Evolutionary conservation across 2,888 invertebrate species (phyloP), one percentile per base, ranked within the genome.

Genomic region (Cheilosia urbana): DNA sequence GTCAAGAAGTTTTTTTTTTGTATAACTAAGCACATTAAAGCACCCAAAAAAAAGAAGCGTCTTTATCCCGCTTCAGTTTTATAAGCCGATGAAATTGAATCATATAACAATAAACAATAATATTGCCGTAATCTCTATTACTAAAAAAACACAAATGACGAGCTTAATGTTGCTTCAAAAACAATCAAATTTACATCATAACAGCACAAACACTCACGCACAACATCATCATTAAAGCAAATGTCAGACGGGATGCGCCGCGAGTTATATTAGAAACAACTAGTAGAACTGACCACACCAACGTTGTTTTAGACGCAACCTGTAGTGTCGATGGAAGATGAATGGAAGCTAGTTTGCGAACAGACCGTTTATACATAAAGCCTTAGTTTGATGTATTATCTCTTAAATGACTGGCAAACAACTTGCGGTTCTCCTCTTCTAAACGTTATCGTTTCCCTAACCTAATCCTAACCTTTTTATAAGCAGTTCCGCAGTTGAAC

Each of bases 91-190:
- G 34, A 63, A 63, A 37, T 37, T 37, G 21, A 51, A 40, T 24
- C 15, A 51, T 21, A 49, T 7, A 49, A 6, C 6, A n/a, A n/a
- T 49, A 49, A 17, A 21, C n/a, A 21, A 19, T 11, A 37, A 45
- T 0, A 4, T 37, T 65, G 27, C 34, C 49, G 37, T 65, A 65
- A 24, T 40, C 2, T 24, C 24, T 40, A 55, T 6, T 37, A 30
- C 17, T 30, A 40, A 9, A 45, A 55, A 53, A 40, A 9, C 19
- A 51, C 24, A 63, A 78, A 49, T 57, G 65, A 72, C 63, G 72
- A 79, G 72, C 78, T 79, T 78, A 79, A 45, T 65, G 51, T 79
- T 72, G 58, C 51, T 65, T 66, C 17, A 45, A 66, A 66, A 72
- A 73, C 58, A 65, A 79, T 79, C 63, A 72, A 60, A 72, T 24